phyloP scores from a whole-genome alignment of 2,797 vertebrate species.

The Esox masquinongy region DNA sequence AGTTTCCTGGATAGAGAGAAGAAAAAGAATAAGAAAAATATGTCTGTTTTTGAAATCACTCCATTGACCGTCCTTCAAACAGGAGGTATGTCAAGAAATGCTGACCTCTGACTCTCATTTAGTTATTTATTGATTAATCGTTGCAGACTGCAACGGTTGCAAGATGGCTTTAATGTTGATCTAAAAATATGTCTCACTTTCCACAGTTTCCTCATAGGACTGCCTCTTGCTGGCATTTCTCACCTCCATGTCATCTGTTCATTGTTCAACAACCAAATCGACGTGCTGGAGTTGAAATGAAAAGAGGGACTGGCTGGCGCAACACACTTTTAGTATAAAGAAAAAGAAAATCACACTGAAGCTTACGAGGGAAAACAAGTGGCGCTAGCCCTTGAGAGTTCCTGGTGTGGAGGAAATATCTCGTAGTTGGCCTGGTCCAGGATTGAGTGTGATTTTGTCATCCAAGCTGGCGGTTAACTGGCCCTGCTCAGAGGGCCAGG shows the following conservation, averaged over 20 bases:
- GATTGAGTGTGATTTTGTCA: slow-evolving; percentile 58
- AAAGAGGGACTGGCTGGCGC: slow-evolving; percentile 43
- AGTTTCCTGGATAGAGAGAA: slow-evolving; percentile 30
- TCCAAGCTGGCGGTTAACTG: slow-evolving; percentile 20
- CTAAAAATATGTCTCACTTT: slow-evolving; percentile 44
- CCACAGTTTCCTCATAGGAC: slow-evolving; percentile 30
- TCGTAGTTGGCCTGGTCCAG: slow-evolving; percentile 65
- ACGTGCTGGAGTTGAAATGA: slow-evolving; percentile 66
- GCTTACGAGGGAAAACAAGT: slow-evolving; percentile 58
- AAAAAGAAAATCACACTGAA: slow-evolving; percentile 51
- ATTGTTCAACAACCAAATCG: slow-evolving; percentile 57
- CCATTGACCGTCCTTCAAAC: slow-evolving; percentile 30
- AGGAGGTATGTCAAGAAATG: slow-evolving; percentile 33
- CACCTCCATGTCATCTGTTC: slow-evolving; percentile 38
- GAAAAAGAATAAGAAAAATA: slow-evolving; percentile 23
- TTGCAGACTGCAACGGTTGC: slow-evolving; percentile 69
- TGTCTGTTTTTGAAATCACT: slow-evolving; percentile 33
- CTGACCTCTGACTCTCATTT: slow-evolving; percentile 53
- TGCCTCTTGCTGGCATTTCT: slow-evolving; percentile 33
- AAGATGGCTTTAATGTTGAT: slow-evolving; percentile 70
- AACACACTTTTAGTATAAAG: slow-evolving; percentile 48
- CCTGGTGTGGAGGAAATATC: slow-evolving; percentile 52
- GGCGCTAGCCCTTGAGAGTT: slow-evolving; percentile 77
- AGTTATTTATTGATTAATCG: slow-evolving; percentile 69
- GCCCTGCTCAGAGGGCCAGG: slow-evolving; percentile 86